Evolutionary conservation across 2,888 invertebrate species (phyloP).

Genomic region (Hemistola chrysoprasaria): DNA sequence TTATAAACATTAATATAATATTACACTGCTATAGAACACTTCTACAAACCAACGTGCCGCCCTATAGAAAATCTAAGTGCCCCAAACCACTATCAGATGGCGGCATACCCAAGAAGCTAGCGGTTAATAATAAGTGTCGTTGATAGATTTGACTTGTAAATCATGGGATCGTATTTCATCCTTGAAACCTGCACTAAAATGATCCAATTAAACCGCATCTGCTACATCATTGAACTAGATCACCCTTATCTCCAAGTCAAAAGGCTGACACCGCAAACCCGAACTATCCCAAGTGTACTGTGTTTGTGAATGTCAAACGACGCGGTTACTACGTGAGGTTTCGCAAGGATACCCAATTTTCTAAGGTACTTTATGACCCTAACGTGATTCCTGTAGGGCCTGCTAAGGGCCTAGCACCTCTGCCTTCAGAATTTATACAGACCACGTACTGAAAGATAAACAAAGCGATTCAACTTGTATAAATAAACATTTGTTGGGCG

Average conservation of each 20-base stretch:
- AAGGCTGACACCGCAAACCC: constrained; percentile 24
- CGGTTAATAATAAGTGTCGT: too few species aligned
- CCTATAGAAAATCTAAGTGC: too few species aligned
- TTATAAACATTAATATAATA: too few species aligned
- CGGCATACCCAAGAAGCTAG: too few species aligned
- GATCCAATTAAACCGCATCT: constrained; percentile 3
- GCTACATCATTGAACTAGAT: constrained; percentile 13
- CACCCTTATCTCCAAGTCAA: constrained; percentile 8
- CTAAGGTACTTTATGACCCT: constrained; percentile 38
- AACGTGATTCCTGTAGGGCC: constrained; percentile 29
- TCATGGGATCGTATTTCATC: too few species aligned
- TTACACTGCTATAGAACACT: too few species aligned
- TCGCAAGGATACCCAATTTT: constrained; percentile 38
- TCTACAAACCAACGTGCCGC: too few species aligned
- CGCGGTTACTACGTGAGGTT: constrained; percentile 36
- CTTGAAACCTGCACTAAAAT: too few species aligned
- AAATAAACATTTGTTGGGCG: constrained; percentile 11
- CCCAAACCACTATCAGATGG: too few species aligned
- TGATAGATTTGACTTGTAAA: too few species aligned
- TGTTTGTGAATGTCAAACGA: constrained; percentile 35
- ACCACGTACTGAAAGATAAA: constrained; percentile 20
- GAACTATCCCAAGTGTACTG: constrained; percentile 32
- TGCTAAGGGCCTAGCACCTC: constrained; percentile 13
- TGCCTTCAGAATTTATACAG: constrained; percentile 18
- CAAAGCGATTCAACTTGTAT: constrained; percentile 19